Conservation (phyloP, 2,888 invertebrate species). For the Graphium colonna region DNA sequence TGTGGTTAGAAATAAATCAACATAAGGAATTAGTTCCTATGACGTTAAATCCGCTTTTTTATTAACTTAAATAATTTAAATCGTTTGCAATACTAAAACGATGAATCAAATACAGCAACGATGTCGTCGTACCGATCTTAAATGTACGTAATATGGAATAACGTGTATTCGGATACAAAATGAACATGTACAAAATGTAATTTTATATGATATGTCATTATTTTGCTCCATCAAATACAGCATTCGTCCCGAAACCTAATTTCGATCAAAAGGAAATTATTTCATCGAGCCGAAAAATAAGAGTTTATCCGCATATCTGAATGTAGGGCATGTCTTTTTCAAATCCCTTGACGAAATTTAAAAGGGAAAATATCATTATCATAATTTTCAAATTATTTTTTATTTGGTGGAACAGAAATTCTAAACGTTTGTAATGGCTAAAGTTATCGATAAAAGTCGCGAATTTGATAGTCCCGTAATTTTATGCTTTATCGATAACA, state of each 20-base stretch:
- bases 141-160: not conserved
- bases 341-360: not conserved
- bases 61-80: too few relatives aligned
- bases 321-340: conserved; percentile 8
- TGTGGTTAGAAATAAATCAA: too few relatives aligned
- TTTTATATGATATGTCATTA: conserved; percentile 15
- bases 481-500: too few relatives aligned
- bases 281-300: conserved; percentile 30
- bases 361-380: too few relatives aligned
- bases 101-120: not conserved
- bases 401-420: too few relatives aligned
- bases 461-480: too few relatives aligned
- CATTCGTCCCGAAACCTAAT: conserved; percentile 21
- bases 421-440: too few relatives aligned
- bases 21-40: too few relatives aligned
- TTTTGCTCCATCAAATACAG: conserved; percentile 10
- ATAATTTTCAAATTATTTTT: too few relatives aligned
- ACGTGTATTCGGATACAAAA: not conserved
- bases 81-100: too few relatives aligned
- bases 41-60: too few relatives aligned
- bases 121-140: not conserved
- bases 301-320: conserved; percentile 23
- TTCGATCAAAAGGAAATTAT: conserved; percentile 25
- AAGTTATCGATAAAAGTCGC: too few relatives aligned
- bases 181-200: conserved; percentile 12